Base-by-base conservation (phyloP, 1,140 invertebrate species). In the Rhysida immarginata region DNA sequence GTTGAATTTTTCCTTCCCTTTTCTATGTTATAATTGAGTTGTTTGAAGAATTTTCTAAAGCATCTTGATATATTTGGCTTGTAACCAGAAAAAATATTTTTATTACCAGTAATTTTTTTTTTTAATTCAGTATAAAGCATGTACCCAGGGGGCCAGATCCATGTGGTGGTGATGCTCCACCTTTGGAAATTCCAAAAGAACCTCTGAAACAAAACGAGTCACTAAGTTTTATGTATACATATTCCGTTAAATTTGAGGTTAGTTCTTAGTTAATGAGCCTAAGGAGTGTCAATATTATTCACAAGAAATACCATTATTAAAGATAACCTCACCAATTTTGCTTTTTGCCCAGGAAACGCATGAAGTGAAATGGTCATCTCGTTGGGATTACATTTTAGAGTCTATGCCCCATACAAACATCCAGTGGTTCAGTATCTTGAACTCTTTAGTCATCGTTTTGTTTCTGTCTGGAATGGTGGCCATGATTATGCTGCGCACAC, bases 341-440 rank as follows among this genome's bases (percentile, higher is more conserved):
- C n/a, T 41, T 41, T 41, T 41, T 11, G 8, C 20, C 20, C 44
- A 81, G 76, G 75, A 77, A 68, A 83, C 95, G 66, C 81, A 89
- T 64, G 77, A 80, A 1, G 85, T 95, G 1, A 96, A 96, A 74
- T 99, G 96, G 96, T 96, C 92, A 0, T 97, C 93, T 0, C 78
- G 96, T 64, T 99, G 96, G 96, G 96, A 99, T 75, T 99, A 99
- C 67, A 96, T 99, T 60, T 73, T 99, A 46, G 91, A 97, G 70
- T 96, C 93, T 1, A 95, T 96, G 84, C 92, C 91, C 0, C 91
- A 97, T 65, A 93, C 93, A 0, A 97, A 98, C 72, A 99, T 99
- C 63, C 95, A 98, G 69, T 98, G 95, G 95, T 98, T 99, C 66
- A 94, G 87, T 53, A 92, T 92, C 62, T 71, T 92, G 16, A 92